These are phyloP conservation scores for Cantharis nigra DNA, from an alignment of 2,888 invertebrate genomes.

Conservation along the genomic window DNA sequence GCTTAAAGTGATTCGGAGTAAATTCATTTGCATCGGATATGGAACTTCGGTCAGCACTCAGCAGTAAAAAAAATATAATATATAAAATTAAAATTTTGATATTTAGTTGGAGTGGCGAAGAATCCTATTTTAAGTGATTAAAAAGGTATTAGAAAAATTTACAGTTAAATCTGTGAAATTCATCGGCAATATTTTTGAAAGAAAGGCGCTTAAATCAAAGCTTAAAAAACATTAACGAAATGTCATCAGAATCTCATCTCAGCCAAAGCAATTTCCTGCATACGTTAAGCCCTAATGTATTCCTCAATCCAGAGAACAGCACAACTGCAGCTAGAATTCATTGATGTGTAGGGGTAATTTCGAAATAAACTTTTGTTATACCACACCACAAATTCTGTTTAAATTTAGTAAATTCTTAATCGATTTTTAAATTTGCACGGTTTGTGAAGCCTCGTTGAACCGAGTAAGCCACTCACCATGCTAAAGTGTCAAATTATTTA, in stretches of 20 bases:
- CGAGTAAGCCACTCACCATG: background rate
- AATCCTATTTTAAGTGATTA: background rate
- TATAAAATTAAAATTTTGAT: no score
- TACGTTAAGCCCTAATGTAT: conserved; percentile 25
- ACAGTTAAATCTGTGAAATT: conserved; percentile 6
- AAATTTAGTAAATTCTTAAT: background rate
- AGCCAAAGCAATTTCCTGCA: conserved; percentile 25
- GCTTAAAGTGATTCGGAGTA: no score
- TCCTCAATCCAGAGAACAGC: conserved; percentile 16
- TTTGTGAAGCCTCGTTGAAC: background rate
- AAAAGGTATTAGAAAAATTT: background rate
- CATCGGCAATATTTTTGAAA: conserved; percentile 4
- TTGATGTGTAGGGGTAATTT: conserved; percentile 9
- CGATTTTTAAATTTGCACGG: background rate
- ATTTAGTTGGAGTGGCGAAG: no score
- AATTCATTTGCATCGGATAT: no score
- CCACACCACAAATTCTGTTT: background rate
- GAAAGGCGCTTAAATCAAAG: conserved; percentile 16
- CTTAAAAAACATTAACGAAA: conserved; percentile 23
- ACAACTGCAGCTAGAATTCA: conserved; percentile 17
- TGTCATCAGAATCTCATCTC: conserved; percentile 26
- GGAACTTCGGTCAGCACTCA: no score
- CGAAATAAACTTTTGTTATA: background rate
- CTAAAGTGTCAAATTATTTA: background rate
- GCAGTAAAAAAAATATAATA: no score